Evolutionary conservation across 2,888 invertebrate genomes (phyloP), one percentile per base, ranked within the genome.

Genomic region (Malacosoma neustria): DNA sequence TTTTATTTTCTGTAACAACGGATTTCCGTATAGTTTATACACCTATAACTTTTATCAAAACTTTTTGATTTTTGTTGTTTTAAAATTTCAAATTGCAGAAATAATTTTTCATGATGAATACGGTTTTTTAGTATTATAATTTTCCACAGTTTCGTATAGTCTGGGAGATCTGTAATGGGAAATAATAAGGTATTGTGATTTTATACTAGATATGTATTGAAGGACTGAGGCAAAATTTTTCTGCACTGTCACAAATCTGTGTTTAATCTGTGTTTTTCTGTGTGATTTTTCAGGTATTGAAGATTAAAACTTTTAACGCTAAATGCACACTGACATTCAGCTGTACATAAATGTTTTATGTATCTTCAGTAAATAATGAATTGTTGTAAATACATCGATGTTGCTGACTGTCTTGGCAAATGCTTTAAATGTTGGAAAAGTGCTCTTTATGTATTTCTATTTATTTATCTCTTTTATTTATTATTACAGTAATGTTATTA

Each of bases 371-470:
- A 45, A 43, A 34, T 47, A 61, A 2, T 9, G 22, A 22, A 51
- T 56, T 67, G 63, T 70, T 69, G 66, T 69, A 64, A 57, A 70
- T 67, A 65, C 55, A 57, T 72, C 51, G 55, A 58, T 81, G 77
- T 81, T 45, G 74, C 72, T 74, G 68, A 58, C 46, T 72, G 75
- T 74, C 58, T 73, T 77, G 70, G 71, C 72, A 72, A 72, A 61
- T 56, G 82, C 84, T 84, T 84, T 84, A 64, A 62, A 63, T 84
- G 82, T 84, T 69, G 39, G 39, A 51, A 34, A 40, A 67, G 62
- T 58, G 58, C 69, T 75, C 68, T 76, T 72, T 72, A 68, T 66
- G 22, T 22, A 7, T 22, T 7, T 4, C 0, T 22, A 22, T 22
- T 5, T 22, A 22, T 22, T 22, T 22, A 1, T 22, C 6, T 22